phyloP scores from a whole-genome alignment of 2,888 invertebrate genomes.

The Harmothoe impar region DNA sequence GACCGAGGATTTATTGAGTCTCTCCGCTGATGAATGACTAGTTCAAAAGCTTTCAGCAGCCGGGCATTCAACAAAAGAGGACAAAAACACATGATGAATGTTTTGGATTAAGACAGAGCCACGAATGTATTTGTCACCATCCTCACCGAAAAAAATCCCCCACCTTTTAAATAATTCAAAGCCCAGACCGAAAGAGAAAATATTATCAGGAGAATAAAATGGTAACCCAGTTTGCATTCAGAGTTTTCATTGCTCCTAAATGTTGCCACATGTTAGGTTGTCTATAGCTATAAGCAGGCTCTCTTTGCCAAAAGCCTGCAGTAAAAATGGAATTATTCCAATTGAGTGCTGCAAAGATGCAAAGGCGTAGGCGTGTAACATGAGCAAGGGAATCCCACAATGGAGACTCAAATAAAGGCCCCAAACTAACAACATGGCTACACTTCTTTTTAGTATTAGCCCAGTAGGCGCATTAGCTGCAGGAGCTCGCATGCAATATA shows the following conservation, averaged over 20 bases:
- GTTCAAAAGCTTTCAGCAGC: slow-evolving; percentile 35
- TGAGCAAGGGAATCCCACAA: neutral
- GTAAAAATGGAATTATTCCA: too few relatives aligned
- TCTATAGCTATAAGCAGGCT: too few relatives aligned
- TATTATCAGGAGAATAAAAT: neutral
- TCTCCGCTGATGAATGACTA: neutral
- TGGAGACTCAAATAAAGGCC: neutral
- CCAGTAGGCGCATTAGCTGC: too few relatives aligned
- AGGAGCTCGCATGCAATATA: neutral
- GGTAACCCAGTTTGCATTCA: too few relatives aligned
- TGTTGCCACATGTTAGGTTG: too few relatives aligned
- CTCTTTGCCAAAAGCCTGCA: too few relatives aligned
- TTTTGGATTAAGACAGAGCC: neutral
- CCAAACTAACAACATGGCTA: too few relatives aligned
- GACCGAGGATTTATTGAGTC: neutral
- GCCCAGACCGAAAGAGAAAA: neutral
- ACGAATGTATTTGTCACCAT: neutral
- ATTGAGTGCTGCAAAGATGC: too few relatives aligned
- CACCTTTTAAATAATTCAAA: slow-evolving; percentile 8
- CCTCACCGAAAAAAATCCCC: neutral
- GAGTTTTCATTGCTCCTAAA: too few relatives aligned
- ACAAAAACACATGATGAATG: neutral
- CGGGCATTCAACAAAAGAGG: neutral
- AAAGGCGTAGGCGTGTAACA: too few relatives aligned
- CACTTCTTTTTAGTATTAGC: too few relatives aligned